These are phyloP conservation scores for Tridacna crocea DNA, from an alignment of 2,888 invertebrate species.

Conservation along the genomic window DNA sequence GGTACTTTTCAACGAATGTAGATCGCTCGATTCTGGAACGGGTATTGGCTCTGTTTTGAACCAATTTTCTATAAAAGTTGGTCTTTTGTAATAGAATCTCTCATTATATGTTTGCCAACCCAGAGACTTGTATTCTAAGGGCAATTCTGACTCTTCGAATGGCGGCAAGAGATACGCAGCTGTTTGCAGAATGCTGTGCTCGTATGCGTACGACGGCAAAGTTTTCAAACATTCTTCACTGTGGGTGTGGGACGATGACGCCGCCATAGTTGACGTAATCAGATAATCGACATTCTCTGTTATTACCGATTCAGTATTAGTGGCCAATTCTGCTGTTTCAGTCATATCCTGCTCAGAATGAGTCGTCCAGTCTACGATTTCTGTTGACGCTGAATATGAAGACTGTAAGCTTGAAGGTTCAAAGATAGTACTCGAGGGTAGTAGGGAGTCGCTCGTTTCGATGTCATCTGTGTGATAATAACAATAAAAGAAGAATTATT, in stretches of 20 bases:
- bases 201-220: slow-evolving; percentile 3
- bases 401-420: too few relatives aligned
- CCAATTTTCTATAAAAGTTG: slow-evolving; percentile 7
- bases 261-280: background rate
- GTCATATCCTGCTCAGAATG: too few relatives aligned
- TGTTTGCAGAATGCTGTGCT: background rate
- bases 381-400: too few relatives aligned
- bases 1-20: background rate
- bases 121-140: background rate
- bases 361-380: too few relatives aligned
- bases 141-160: slow-evolving; percentile 1
- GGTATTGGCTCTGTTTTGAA: slow-evolving; percentile 11
- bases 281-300: too few relatives aligned
- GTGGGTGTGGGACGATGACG: background rate
- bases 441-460: too few relatives aligned
- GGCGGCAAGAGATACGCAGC: slow-evolving; percentile 4
- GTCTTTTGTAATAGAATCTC: slow-evolving; percentile 11
- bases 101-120: slow-evolving; percentile 10
- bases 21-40: background rate
- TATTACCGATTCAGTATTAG: too few relatives aligned
- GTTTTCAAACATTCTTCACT: slow-evolving; percentile 17
- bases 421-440: too few relatives aligned
- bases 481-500: too few relatives aligned
- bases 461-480: too few relatives aligned
- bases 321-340: too few relatives aligned